Conservation (phyloP, 2,797 vertebrate genomes). For the Rhinatrema bivittatum region DNA sequence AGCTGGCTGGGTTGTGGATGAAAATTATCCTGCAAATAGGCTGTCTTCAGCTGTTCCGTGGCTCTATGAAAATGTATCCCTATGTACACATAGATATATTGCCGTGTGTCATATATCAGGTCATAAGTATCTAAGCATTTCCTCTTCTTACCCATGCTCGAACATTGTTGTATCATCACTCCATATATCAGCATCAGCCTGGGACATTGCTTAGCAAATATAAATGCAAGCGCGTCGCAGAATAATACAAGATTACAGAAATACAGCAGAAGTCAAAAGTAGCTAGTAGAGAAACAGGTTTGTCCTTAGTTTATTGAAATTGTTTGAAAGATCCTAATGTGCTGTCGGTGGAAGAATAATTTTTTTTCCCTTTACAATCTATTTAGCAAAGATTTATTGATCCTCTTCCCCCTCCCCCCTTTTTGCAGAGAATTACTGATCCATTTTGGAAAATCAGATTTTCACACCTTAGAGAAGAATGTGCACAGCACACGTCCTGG, state of each 20-base stretch:
- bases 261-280: constrained; percentile 73
- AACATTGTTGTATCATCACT: constrained; percentile 49
- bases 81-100: too few relatives aligned
- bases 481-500: constrained; percentile 71
- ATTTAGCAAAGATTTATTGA: constrained; percentile 99
- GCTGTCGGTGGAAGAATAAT: constrained; percentile 85
- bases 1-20: too few relatives aligned
- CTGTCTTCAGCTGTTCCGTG: too few relatives aligned
- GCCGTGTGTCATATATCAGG: constrained; percentile 56
- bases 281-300: constrained; percentile 70
- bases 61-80: too few relatives aligned
- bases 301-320: constrained; percentile 85
- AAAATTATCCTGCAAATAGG: too few relatives aligned
- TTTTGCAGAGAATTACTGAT: constrained; percentile 97
- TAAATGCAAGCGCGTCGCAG: constrained; percentile 59
- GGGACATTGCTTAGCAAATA: constrained; percentile 58
- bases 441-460: constrained; percentile 99
- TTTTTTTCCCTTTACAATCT: constrained; percentile 95
- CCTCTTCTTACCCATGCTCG: constrained; percentile 47
- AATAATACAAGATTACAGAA: constrained; percentile 61
- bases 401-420: constrained; percentile 84
- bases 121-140: constrained; percentile 60
- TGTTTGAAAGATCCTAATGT: constrained; percentile 91
- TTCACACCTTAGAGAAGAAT: constrained; percentile 92
- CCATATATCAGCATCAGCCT: constrained; percentile 56